Conservation (phyloP, 2,797 vertebrate species). For the Geotrypetes seraphini region DNA sequence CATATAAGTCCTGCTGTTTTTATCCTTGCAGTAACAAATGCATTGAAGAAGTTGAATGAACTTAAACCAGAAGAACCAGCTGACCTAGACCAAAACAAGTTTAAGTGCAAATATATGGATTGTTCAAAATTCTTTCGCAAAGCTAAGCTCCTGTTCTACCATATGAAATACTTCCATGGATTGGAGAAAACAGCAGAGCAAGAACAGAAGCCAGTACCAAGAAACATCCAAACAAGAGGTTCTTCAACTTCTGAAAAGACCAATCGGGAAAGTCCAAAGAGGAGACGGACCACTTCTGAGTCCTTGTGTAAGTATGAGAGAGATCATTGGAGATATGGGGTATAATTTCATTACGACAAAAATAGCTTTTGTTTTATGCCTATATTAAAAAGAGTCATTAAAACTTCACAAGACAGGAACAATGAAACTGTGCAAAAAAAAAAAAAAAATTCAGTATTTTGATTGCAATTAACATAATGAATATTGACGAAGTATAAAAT, state of each 20-base stretch:
- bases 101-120: slow-evolving; percentile 81
- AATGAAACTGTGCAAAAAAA: too few species aligned
- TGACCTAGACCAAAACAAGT: slow-evolving; percentile 85
- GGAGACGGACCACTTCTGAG: slow-evolving; percentile 70
- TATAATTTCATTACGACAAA: too few species aligned
- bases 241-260: slow-evolving; percentile 69
- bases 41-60: slow-evolving; percentile 69
- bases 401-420: too few species aligned
- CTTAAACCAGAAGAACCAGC: slow-evolving; percentile 73
- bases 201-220: slow-evolving; percentile 60
- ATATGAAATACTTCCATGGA: slow-evolving; percentile 95
- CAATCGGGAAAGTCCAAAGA: slow-evolving; percentile 62
- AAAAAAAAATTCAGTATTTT: too few species aligned
- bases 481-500: too few species aligned
- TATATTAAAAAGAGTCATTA: too few species aligned
- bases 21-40: slow-evolving; percentile 56
- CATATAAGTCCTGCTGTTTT: slow-evolving; percentile 40
- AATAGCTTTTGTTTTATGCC: too few species aligned
- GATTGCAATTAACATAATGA: too few species aligned
- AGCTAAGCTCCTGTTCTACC: slow-evolving; percentile 87
- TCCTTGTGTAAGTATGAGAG: slow-evolving; percentile 69
- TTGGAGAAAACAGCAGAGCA: slow-evolving; percentile 65
- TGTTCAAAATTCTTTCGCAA: slow-evolving; percentile 93
- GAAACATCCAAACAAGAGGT: slow-evolving; percentile 72
- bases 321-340: too few species aligned